These are phyloP conservation scores for Podarcis cretensis DNA, from an alignment of 2,113 vertebrate genomes.

Conservation along the genomic window DNA sequence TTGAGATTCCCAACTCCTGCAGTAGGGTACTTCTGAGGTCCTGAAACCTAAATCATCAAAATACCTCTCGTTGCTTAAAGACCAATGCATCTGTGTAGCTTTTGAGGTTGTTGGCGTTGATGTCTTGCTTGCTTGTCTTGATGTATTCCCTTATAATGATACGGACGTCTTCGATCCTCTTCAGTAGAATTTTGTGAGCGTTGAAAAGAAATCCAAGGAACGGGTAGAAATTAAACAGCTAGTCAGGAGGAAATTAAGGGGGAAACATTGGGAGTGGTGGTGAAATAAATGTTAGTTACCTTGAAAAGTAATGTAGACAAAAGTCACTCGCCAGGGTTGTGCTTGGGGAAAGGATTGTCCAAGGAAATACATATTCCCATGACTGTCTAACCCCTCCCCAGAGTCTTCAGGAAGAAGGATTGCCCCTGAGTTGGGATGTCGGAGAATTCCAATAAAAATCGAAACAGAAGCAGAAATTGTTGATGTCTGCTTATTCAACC, in stretches of 20 bases:
- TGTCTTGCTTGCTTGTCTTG: conserved; percentile 24
- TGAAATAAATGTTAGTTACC: too few species aligned
- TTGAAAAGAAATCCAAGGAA: conserved; percentile 76
- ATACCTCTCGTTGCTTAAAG: conserved; percentile 75
- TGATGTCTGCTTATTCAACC: too few species aligned
- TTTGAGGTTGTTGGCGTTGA: conserved; percentile 18
- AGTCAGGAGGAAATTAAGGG: neutral
- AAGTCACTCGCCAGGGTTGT: neutral
- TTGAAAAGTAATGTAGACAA: neutral
- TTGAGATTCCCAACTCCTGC: neutral
- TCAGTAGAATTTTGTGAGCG: conserved; percentile 74
- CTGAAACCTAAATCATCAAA: neutral
- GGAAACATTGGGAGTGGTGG: neutral
- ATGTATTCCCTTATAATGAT: conserved; percentile 71
- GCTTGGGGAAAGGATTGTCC: neutral
- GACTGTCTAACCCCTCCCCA: neutral
- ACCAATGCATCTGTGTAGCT: conserved; percentile 77
- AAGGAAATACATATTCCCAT: neutral
- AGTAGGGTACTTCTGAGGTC: neutral
- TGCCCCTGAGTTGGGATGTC: neutral
- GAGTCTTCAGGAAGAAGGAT: neutral
- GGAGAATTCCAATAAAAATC: too few species aligned
- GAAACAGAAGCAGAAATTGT: too few species aligned
- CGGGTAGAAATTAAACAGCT: conserved; percentile 80
- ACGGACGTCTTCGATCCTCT: conserved; percentile 72